Evolutionary conservation across 2,888 invertebrate species (phyloP).

Genomic region (Tholera decimalis): DNA sequence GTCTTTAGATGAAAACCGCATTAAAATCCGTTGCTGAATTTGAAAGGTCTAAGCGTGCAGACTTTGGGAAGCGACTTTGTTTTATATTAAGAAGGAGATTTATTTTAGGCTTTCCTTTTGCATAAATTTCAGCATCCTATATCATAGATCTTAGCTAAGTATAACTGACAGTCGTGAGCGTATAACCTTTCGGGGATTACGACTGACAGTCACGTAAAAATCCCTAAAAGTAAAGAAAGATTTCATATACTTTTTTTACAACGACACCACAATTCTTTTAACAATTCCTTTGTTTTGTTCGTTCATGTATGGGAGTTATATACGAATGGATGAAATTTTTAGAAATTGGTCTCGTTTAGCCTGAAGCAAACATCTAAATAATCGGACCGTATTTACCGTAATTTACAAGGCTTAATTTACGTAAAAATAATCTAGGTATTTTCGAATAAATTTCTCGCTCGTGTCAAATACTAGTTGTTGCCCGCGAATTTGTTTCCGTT

Average conservation of each 20-base stretch:
- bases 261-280: neutral
- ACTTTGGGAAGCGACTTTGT: too few relatives aligned
- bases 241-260: conserved; percentile 7
- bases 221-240: conserved; percentile 3
- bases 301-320: neutral
- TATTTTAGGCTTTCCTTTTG: neutral
- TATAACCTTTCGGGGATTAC: conserved; percentile 26
- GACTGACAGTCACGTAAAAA: conserved; percentile 15
- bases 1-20: too few relatives aligned
- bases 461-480: too few relatives aligned
- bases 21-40: too few relatives aligned
- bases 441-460: too few relatives aligned
- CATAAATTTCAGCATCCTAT: conserved; percentile 24
- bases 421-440: too few relatives aligned
- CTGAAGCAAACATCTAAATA: neutral
- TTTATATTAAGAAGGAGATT: too few relatives aligned
- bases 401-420: neutral
- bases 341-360: neutral
- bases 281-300: neutral
- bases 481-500: too few relatives aligned
- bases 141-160: conserved; percentile 28
- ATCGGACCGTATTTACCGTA: neutral
- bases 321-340: neutral
- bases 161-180: conserved; percentile 3
- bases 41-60: too few relatives aligned